phyloP scores from a whole-genome alignment of 2,113 vertebrate species.

The Callionymus lyra region DNA sequence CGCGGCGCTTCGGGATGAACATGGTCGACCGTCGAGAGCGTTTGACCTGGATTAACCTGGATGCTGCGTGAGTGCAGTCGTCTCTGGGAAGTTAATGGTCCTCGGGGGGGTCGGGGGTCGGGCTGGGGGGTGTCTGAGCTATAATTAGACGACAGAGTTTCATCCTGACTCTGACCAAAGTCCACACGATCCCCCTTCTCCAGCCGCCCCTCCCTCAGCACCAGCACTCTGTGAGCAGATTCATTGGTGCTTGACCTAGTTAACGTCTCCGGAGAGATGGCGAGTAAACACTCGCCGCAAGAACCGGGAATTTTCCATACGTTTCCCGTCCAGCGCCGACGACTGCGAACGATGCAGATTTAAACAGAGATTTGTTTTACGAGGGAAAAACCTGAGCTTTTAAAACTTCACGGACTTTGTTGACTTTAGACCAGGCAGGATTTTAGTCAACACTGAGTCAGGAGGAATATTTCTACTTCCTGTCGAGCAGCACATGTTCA shows the following conservation, averaged over 20 bases:
- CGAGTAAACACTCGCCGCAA: slow-evolving; percentile 45
- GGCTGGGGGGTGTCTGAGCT: slow-evolving; percentile 7
- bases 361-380: slow-evolving; percentile 8
- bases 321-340: slow-evolving; percentile 17
- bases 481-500: too few species aligned
- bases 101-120: slow-evolving; percentile 18
- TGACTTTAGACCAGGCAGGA: background rate
- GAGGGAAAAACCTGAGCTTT: background rate
- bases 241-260: slow-evolving; percentile 60
- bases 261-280: slow-evolving; percentile 42
- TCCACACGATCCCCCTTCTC: slow-evolving; percentile 17
- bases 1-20: slow-evolving; percentile 28
- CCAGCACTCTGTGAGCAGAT: slow-evolving; percentile 46
- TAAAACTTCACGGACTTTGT: slow-evolving; percentile 8
- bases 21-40: slow-evolving; percentile 41
- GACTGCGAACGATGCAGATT: slow-evolving; percentile 1
- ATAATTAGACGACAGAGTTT: slow-evolving; percentile 40
- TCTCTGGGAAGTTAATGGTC: slow-evolving; percentile 33
- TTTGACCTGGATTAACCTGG: slow-evolving; percentile 28
- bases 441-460: background rate
- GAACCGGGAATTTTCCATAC: slow-evolving; percentile 57
- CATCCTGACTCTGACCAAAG: slow-evolving; percentile 26
- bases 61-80: slow-evolving; percentile 19
- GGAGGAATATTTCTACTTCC: too few species aligned
- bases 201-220: slow-evolving; percentile 13